Base-by-base conservation (phyloP, 2,797 vertebrate species). In the Siniperca obscura region DNA sequence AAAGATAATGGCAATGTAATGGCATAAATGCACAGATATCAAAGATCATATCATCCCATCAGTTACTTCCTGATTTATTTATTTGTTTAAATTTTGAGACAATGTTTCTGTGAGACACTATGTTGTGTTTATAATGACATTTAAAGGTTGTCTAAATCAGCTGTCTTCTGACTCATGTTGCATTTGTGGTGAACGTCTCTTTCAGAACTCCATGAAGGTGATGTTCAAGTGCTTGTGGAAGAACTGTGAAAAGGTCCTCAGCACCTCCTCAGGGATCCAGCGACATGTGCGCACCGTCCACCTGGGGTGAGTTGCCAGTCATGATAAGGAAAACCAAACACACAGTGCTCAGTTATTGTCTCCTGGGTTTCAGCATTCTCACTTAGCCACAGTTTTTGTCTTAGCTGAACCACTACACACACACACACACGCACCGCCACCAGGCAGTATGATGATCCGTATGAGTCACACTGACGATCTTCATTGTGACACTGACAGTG, bases 151-250 rank as follows among this genome's bases (percentile, higher is more conserved):
- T 59, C 13, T 27, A 19, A 56, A 62, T 27, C 44, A 66, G 52
- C 34, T 27, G 50, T 48, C 10, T 9, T n/a, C 14, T 53, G 50
- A 73, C 50, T 65, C 8, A 16, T 30, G 22, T 3, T 36, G 27
- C 1, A 34, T 80, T 40, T 68, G 38, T 59, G 46, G 10, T 64
- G n/a, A 40, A 36, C 13, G 0, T 72, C 30, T 87, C 57, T 79
- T 82, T 64, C 94, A 98, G 98, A 97, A 98, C 93, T 97, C 97
- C 76, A 97, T 96, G 93, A 97, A 97, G 94, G 97, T 98, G 91
- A 97, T 98, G 98, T 98, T 98, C 95, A 98, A 98, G 94, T 98
- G 98, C 92, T 96, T 98, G 94, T 98, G 97, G 98, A 98, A 98
- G 96, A 97, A 97, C 94, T 98, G 98, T 62, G 97, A 97, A 92